Evolutionary conservation across 2,888 invertebrate species (phyloP).

Genomic region (Agrotis clavis): DNA sequence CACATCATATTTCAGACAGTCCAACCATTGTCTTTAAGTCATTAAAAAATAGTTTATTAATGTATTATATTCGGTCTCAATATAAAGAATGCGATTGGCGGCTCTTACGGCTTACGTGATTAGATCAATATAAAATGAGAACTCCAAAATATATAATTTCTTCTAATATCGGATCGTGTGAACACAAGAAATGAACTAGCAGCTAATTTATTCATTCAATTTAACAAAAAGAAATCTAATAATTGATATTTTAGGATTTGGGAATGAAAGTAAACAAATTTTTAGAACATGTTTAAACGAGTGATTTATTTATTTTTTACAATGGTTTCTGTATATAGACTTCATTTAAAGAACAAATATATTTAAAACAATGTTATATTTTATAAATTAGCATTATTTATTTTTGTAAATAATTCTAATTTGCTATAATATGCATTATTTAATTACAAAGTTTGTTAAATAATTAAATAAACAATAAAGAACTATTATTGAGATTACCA

Average conservation of each 20-base stretch:
- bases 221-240: no score
- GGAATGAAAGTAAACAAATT: conserved; percentile 9
- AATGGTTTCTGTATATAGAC: neutral
- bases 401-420: neutral
- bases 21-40: neutral
- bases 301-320: conserved; percentile 21
- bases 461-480: neutral
- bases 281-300: neutral
- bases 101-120: neutral
- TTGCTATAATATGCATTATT: neutral
- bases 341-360: neutral
- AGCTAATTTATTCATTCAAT: neutral
- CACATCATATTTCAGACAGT: neutral
- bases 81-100: neutral
- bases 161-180: neutral
- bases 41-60: neutral
- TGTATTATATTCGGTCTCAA: neutral
- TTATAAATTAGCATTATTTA: neutral
- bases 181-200: neutral
- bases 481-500: neutral
- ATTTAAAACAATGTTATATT: neutral
- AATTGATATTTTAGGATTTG: neutral
- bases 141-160: neutral
- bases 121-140: neutral
- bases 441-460: neutral